Evolutionary conservation across 1,140 invertebrate genomes (phyloP).

Genomic region (Drosophila arizonae): DNA sequence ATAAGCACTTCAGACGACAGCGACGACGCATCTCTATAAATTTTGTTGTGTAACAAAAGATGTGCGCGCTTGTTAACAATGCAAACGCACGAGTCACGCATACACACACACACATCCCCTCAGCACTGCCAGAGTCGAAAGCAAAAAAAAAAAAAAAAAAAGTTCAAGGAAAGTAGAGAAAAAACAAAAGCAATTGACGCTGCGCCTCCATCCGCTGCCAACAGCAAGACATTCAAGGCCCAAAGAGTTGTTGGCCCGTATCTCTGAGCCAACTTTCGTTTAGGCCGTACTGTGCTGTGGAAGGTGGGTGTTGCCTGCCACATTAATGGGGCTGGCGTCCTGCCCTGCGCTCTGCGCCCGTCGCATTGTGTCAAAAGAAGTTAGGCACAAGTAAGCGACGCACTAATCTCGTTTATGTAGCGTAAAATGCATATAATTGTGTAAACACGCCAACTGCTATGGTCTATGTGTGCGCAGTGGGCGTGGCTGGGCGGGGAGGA

Average conservation of each 20-base stretch:
- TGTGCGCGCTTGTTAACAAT: conserved; percentile 73
- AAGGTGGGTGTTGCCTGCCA: background rate
- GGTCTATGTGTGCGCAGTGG: background rate
- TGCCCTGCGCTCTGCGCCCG: conserved; percentile 14
- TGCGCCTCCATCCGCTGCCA: conserved; percentile 26
- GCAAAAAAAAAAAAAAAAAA: conserved; percentile 7
- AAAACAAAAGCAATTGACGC: conserved; percentile 71
- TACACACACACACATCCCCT: conserved; percentile 17
- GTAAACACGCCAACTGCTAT: conserved; percentile 60
- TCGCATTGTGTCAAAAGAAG: conserved; percentile 56
- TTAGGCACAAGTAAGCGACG: conserved; percentile 64
- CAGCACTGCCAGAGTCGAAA: background rate
- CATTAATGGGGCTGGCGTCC: conserved; percentile 32
- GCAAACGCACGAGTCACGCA: conserved; percentile 50
- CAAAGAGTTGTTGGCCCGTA: conserved; percentile 56
- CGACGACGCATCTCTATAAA: conserved; percentile 56
- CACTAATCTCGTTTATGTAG: conserved; percentile 80
- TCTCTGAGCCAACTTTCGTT: conserved; percentile 62
- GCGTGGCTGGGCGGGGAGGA: conserved; percentile 5
- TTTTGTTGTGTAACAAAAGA: conserved; percentile 69
- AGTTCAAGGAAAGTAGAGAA: conserved; percentile 46
- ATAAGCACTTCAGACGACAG: conserved; percentile 35
- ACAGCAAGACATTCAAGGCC: conserved; percentile 36
- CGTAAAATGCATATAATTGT: conserved; percentile 80
- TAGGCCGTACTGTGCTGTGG: conserved; percentile 18